Conservation (phyloP, 1,140 invertebrate species). For the Bradynema listronoti region DNA sequence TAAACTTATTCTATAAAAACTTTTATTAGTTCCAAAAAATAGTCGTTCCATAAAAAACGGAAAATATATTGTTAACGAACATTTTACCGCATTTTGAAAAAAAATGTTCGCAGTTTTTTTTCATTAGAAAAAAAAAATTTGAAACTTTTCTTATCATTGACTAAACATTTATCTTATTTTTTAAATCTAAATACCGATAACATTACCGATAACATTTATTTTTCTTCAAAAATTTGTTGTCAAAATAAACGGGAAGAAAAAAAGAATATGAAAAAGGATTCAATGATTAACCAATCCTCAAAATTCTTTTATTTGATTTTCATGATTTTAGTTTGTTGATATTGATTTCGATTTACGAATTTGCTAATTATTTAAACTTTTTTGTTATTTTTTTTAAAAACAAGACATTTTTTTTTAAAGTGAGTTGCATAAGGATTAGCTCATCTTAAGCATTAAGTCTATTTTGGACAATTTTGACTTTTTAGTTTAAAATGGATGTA, state of each 20-base stretch:
- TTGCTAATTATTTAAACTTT: neutral
- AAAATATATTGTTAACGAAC: neutral
- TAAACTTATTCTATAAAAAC: too few species aligned
- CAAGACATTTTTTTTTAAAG: neutral
- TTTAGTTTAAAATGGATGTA: too few species aligned
- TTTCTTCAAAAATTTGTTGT: neutral
- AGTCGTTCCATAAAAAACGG: neutral
- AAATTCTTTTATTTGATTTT: neutral
- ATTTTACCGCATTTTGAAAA: too few species aligned
- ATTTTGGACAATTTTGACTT: too few species aligned
- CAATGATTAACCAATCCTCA: neutral
- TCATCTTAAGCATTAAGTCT: too few species aligned
- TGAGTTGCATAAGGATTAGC: too few species aligned
- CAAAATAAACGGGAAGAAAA: neutral
- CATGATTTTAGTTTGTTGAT: neutral
- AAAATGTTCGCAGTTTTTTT: too few species aligned
- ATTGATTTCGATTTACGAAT: neutral
- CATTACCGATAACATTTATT: neutral
- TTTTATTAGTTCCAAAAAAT: too few species aligned
- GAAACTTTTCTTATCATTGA: neutral
- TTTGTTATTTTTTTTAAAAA: neutral
- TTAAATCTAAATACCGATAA: neutral
- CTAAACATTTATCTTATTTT: neutral
- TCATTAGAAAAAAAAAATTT: neutral
- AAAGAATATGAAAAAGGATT: neutral